Base-by-base conservation (phyloP, 1,140 invertebrate species). In the Panagrolaimus sp. region DNA sequence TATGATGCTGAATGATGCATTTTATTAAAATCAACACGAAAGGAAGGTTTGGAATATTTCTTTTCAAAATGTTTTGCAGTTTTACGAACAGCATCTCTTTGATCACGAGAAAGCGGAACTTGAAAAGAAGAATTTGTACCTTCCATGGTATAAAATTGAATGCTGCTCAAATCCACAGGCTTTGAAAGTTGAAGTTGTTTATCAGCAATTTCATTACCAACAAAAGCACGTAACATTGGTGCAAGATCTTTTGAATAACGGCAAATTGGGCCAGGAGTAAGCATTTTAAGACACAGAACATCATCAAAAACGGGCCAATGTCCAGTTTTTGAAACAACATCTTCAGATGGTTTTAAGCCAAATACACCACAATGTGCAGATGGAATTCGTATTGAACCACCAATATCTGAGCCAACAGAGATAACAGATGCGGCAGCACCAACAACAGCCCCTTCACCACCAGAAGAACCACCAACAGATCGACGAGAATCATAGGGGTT, bases 381-480 rank as follows among this genome's bases (percentile, higher is more conserved):
- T 0, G 93, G 94, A 88, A 97, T 92, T 45, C 94, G 88, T 77
- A 96, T n/a, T n/a, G n/a, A n/a, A n/a, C n/a, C 96, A 2, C 92
- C 94, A 65, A 97, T 94, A 82, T 98, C 94, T 0, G 92, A 93
- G 57, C 93, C 91, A 51, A 98, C 85, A 1, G 93, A 91, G 74
- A 97, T 88, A 13, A 92, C 89, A 31, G 89, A 79, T 9, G 67
- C 81, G 20, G 72, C 79, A 8, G 82, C 70, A 31, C 63, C 71
- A 20, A 82, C 46, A 11, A 82, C 63, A 44, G 82, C 78, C 9
- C 74, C 80, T 67, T 82, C 82, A 27, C 80, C 80, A 5, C 80
- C 80, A 46, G 53, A 63, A 1, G 63, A 70, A 5, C 90, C 91
- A 0, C 90, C 92, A 16, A 91, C 89, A 72, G 91, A 92, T 63